Base-by-base conservation (phyloP, 2,113 vertebrate genomes). In the Pseudorectes ferrugineus region DNA sequence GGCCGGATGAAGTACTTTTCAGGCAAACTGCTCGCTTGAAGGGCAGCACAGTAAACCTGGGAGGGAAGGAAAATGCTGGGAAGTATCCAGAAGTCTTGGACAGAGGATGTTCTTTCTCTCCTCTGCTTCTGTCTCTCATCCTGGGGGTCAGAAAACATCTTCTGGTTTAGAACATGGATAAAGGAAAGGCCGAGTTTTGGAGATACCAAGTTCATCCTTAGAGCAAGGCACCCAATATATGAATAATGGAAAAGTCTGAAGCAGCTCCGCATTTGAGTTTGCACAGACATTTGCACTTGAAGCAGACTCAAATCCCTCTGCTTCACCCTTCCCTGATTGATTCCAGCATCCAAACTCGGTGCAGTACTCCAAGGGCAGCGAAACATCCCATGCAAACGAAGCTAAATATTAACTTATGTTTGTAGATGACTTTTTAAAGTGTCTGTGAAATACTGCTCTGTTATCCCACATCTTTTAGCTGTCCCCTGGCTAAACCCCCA, bases 201-300 rank as follows among this genome's bases (percentile, higher is more conserved):
- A 88, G 71, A 23, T 12, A 11, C 18, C 19, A 40, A 40, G 61
- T 77, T 90, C 74, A 43, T 26, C 51, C 76, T 72, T 35, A n/a
- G 52, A 93, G 58, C 36, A 38, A 93, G 51, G 48, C n/a, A 71
- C 29, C 43, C 63, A 36, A 21, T 15, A 16, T 3, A 70, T 58
- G 70, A 93, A 95, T 91, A 93, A 91, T 45, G 48, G 57, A 92
- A 43, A 38, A 90, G 62, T 19, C 77, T 33, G 20, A 11, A 42
- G 83, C 92, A 96, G 71, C 43, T 91, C 66, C 48, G 6, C 19
- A 11, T 29, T 38, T 57, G 80, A 83, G 54, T 91, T 85, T 63
- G 68, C 73, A 71, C 70, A 91, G 77, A 85, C 78, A 85, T 92
- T 92, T 88, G 76, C 78, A 78, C 88, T 70, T 88, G 81, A 73